Percentiles rank a stretch among this genome's conserved stretches.
Evolutionary conservation across 2,113 vertebrate species (phyloP).

Genomic region (Microtus pennsylvanicus): DNA sequence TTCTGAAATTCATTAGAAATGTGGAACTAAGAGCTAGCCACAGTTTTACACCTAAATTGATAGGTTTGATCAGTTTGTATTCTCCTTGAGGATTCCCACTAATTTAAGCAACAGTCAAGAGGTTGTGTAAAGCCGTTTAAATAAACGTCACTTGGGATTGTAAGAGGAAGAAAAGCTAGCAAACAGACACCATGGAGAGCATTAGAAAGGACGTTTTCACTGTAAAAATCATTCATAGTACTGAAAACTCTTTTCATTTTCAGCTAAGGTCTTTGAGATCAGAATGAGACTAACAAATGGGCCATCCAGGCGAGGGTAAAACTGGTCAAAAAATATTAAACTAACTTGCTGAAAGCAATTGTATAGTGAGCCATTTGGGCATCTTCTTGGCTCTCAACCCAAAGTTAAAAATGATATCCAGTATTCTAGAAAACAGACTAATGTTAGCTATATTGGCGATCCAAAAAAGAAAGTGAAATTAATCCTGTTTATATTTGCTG

Average conservation of each 20-base stretch:
- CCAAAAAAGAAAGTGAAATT: constrained; percentile 12
- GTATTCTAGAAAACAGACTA: constrained; percentile 1
- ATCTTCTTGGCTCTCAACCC: not conserved
- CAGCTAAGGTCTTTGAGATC: not conserved
- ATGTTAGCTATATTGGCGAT: not conserved
- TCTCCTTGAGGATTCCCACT: not conserved
- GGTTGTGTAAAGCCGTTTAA: not conserved
- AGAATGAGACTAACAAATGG: not conserved
- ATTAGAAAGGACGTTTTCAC: not conserved
- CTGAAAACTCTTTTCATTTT: not conserved
- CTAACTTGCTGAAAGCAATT: not conserved
- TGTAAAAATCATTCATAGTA: not conserved
- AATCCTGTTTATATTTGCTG: not conserved
- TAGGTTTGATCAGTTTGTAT: not conserved
- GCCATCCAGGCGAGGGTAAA: not conserved
- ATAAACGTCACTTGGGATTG: not conserved
- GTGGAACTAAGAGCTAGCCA: not conserved
- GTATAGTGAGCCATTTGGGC: not conserved
- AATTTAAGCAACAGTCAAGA: not conserved
- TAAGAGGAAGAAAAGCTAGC: not conserved
- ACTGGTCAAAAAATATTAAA: not conserved
- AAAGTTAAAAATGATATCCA: not conserved
- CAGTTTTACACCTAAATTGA: not conserved
- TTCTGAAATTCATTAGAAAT: not conserved
- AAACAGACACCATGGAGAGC: not conserved